Evolutionary conservation across 2,113 vertebrate species (phyloP).

Genomic region (Gymnobelideus leadbeateri): DNA sequence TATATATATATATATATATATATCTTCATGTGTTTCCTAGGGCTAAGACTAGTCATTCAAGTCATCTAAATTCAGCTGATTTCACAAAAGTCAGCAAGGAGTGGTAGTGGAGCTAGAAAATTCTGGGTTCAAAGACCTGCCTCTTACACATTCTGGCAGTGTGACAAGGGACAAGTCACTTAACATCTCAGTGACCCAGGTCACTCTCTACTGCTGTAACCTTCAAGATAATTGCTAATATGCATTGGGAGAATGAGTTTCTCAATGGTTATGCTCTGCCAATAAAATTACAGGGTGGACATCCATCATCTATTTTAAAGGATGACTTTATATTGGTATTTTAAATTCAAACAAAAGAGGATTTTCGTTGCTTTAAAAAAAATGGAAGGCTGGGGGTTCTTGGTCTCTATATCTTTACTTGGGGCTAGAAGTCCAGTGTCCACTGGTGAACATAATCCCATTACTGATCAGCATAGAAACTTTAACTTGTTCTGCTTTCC

Average conservation of each 20-base stretch:
- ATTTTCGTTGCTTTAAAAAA: background rate
- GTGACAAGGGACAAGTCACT: background rate
- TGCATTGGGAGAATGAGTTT: background rate
- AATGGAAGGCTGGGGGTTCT: background rate
- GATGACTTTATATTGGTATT: background rate
- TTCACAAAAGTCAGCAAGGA: background rate
- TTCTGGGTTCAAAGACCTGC: background rate
- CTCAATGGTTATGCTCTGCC: background rate
- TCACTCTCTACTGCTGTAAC: background rate
- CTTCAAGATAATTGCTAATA: background rate
- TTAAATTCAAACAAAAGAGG: background rate
- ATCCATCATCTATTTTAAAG: background rate
- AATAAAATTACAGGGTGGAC: background rate
- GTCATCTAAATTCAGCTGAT: background rate
- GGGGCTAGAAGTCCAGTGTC: background rate
- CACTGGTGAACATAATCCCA: background rate
- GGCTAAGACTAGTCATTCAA: background rate
- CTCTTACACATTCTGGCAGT: background rate
- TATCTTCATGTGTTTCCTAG: background rate
- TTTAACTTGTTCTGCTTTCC: background rate
- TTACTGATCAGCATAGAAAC: background rate
- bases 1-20: too few species aligned
- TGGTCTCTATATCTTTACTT: background rate
- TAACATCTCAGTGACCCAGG: background rate
- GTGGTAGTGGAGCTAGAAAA: background rate